These are phyloP conservation scores for Orbicella faveolata DNA, from an alignment of 64 coral and sea anemone species.

Conservation along the genomic window DNA sequence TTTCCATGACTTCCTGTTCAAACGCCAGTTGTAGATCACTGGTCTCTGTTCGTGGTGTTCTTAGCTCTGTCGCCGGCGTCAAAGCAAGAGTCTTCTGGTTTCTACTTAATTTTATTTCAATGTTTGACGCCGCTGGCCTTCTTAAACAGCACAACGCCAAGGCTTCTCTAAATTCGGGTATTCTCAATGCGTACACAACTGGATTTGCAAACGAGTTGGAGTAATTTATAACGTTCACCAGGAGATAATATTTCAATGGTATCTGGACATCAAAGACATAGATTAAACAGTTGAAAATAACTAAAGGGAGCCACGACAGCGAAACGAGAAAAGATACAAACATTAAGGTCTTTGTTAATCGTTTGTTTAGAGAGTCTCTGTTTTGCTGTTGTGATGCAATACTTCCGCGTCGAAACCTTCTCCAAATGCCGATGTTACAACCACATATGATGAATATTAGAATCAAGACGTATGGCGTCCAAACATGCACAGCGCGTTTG, in stretches of 20 bases:
- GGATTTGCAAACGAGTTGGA: not conserved
- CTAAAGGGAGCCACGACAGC: not conserved
- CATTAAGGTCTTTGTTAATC: not conserved
- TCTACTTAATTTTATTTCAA: not conserved
- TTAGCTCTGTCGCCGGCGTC: not conserved
- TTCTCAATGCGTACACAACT: not conserved
- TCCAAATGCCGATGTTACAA: slow-evolving; percentile 8
- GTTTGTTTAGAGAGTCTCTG: not conserved
- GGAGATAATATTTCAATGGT: not conserved
- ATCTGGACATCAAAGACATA: not conserved
- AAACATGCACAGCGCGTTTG: not conserved
- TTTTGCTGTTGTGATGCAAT: not conserved
- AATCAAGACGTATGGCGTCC: not conserved
- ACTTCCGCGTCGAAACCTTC: not conserved
- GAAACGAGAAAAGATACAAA: not conserved
- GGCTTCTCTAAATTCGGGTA: not conserved
- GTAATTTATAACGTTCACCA: not conserved
- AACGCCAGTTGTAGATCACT: not conserved
- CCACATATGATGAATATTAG: not conserved
- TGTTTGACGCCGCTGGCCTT: not conserved
- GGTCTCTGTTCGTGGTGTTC: not conserved
- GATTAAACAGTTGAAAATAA: not conserved
- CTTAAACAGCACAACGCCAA: not conserved
- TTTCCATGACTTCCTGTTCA: not conserved
- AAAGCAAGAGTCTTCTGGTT: not conserved